Evolutionary conservation across 2,797 vertebrate genomes (phyloP).

Genomic region (Sciurus vulgaris): DNA sequence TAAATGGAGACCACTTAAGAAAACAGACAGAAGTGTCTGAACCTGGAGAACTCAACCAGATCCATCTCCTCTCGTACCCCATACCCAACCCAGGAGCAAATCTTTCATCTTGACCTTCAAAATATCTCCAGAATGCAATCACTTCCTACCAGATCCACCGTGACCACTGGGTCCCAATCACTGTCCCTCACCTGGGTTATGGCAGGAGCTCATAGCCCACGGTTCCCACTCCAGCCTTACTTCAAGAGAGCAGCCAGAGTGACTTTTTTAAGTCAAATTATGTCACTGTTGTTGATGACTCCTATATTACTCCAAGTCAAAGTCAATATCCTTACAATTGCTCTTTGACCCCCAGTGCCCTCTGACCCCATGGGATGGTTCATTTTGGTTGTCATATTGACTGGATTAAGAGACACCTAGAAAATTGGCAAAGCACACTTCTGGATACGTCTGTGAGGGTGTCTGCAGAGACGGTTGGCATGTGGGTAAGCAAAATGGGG

Average conservation of each 20-base stretch:
- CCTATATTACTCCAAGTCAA: not conserved
- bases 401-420: not conserved
- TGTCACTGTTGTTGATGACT: not conserved
- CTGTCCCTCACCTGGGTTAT: not conserved
- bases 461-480: not conserved
- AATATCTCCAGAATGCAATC: not conserved
- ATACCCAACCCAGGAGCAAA: not conserved
- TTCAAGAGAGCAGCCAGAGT: not conserved
- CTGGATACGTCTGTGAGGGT: not conserved
- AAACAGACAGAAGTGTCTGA: not conserved
- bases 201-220: not conserved
- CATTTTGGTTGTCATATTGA: not conserved
- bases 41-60: not conserved
- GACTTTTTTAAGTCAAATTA: not conserved
- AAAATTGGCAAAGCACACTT: not conserved
- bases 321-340: not conserved
- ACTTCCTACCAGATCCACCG: not conserved
- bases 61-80: not conserved
- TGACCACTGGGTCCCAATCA: not conserved
- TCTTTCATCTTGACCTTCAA: not conserved
- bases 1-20: not conserved
- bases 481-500: not conserved
- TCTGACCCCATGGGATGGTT: not conserved
- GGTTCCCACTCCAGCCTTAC: not conserved
- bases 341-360: accelerated